Percentiles rank a stretch among this genome's conserved stretches.
phyloP scores from a whole-genome alignment of 2,113 vertebrate genomes.

The Ibidorhyncha struthersii region DNA sequence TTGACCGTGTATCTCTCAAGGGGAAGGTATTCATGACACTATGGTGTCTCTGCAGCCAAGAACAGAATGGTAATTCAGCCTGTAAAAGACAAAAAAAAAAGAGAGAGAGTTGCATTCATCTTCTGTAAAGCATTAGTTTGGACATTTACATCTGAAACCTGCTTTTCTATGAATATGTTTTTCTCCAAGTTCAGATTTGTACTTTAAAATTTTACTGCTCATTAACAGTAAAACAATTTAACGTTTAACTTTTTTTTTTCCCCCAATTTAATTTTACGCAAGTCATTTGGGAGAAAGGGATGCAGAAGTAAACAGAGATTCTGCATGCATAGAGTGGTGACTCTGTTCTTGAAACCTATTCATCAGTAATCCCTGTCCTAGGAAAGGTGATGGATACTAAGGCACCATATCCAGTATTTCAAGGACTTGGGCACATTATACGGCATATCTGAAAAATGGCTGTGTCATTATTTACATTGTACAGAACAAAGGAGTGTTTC shows the following conservation, averaged over 20 bases:
- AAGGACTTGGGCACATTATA: background rate
- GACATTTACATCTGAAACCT: background rate
- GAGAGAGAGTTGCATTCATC: background rate
- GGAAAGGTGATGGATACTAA: background rate
- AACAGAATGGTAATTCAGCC: background rate
- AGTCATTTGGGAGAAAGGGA: background rate
- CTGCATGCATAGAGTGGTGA: background rate
- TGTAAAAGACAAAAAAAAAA: background rate
- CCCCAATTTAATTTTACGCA: background rate
- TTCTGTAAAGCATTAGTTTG: background rate
- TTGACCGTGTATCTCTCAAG: background rate
- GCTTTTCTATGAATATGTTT: background rate
- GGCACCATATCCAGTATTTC: background rate
- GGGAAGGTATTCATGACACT: background rate
- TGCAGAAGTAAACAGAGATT: background rate
- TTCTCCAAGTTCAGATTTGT: background rate
- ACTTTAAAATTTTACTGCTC: background rate
- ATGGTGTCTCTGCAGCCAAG: background rate
- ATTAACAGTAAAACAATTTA: background rate
- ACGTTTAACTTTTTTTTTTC: background rate
- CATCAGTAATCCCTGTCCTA: background rate
- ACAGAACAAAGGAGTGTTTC: slow-evolving; percentile 17
- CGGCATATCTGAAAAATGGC: background rate
- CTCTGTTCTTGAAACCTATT: background rate
- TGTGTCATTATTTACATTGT: slow-evolving; percentile 22